Evolutionary conservation across 2,888 invertebrate genomes (phyloP).

Genomic region (Acanthopleura granulata): DNA sequence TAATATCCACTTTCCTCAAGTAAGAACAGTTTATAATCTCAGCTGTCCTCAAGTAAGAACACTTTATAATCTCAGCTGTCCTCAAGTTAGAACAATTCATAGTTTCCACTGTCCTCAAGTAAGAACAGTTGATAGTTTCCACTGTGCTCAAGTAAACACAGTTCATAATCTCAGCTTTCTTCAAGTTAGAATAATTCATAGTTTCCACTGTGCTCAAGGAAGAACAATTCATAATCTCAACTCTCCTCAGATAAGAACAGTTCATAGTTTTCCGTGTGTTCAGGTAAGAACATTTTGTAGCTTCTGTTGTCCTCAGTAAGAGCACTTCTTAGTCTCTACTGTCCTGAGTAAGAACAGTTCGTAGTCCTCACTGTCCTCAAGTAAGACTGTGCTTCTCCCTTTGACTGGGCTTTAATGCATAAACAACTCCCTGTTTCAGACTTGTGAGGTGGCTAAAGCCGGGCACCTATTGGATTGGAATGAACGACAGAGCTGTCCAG

Average conservation of each 20-base stretch:
- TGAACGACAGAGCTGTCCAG: constrained; percentile 42
- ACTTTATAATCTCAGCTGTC: constrained; percentile 38
- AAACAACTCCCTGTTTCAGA: not conserved
- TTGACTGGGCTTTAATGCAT: no score
- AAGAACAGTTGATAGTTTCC: constrained; percentile 44
- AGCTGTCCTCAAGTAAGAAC: no score
- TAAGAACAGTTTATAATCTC: no score
- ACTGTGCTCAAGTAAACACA: constrained; percentile 1
- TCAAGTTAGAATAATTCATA: no score
- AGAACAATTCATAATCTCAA: no score
- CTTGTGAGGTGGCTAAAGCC: not conserved
- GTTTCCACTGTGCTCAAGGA: no score
- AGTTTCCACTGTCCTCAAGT: constrained; percentile 4
- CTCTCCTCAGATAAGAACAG: constrained; percentile 39
- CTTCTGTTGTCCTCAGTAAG: constrained; percentile 10
- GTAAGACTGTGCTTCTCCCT: not conserved
- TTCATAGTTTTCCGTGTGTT: constrained; percentile 34
- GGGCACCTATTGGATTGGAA: constrained; percentile 45
- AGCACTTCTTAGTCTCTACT: no score
- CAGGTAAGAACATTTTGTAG: constrained; percentile 45
- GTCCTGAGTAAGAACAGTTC: no score
- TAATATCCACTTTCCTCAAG: no score
- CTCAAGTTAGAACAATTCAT: constrained; percentile 51
- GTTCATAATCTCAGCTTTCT: no score
- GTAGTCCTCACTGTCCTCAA: no score